Evolutionary conservation across 2,888 invertebrate genomes (phyloP).

Genomic region (Sphaerophoria taeniata): DNA sequence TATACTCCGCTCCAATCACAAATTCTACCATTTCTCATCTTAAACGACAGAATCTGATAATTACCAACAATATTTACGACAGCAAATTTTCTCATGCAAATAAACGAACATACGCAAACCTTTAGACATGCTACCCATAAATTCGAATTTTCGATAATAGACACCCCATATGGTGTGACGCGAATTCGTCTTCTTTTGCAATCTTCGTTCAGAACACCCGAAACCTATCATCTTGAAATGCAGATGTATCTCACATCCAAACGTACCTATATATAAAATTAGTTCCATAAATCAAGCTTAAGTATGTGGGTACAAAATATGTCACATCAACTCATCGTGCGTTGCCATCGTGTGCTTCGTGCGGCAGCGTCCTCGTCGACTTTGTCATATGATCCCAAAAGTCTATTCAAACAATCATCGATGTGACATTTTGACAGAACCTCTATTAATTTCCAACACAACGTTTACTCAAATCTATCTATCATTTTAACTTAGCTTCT

Average conservation of each 20-base stretch:
- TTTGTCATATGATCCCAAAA: conserved; percentile 37
- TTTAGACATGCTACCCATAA: not conserved
- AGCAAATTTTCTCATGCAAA: conserved; percentile 24
- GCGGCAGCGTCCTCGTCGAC: not conserved
- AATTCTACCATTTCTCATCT: not conserved
- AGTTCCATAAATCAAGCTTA: conserved; percentile 66
- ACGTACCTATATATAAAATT: conserved; percentile 41
- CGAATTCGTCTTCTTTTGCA: not conserved
- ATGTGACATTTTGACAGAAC: conserved; percentile 72
- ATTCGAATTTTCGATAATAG: not conserved
- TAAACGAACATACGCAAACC: not conserved
- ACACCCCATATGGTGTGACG: not conserved
- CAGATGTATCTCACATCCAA: not conserved
- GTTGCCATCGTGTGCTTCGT: not conserved
- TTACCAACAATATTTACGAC: not conserved
- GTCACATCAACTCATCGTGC: conserved; percentile 67
- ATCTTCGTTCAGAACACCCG: not conserved
- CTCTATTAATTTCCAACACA: conserved; percentile 66
- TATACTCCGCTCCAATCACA: no score
- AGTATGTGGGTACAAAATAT: conserved; percentile 66
- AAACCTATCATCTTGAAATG: not conserved
- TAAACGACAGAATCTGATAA: conserved; percentile 18
- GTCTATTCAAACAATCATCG: conserved; percentile 73
- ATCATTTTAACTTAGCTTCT: conserved; percentile 68
- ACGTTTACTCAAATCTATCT: conserved; percentile 61